A percentile compares a stretch with the other conserved stretches of the same genome.
Conservation (phyloP, 2,113 vertebrate species). For the Planiliza haematocheilus region DNA sequence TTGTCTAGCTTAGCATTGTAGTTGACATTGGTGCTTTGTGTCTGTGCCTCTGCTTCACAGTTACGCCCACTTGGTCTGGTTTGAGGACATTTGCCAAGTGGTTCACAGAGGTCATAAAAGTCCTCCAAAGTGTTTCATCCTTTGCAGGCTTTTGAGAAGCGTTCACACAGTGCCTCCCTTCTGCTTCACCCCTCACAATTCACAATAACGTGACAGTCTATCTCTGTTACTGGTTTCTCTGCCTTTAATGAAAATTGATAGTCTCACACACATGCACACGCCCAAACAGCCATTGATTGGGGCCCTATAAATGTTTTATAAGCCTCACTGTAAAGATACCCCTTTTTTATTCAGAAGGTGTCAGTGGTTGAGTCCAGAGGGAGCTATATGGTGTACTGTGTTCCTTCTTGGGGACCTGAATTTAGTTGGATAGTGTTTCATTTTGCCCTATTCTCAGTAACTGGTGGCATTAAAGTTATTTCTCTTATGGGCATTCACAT, state of each 20-base stretch:
- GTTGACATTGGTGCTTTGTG: constrained; percentile 27
- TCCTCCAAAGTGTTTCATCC: constrained; percentile 64
- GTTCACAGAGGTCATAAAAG: constrained; percentile 65
- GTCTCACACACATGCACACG: constrained; percentile 50
- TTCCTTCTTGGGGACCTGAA: constrained; percentile 3
- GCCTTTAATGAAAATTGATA: constrained; percentile 73
- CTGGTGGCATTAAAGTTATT: neutral
- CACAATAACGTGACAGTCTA: constrained; percentile 73
- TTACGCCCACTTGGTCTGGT: constrained; percentile 56
- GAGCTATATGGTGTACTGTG: constrained; percentile 2
- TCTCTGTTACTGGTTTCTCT: constrained; percentile 63
- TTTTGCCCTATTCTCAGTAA: constrained; percentile 28
- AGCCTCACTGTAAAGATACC: constrained; percentile 51
- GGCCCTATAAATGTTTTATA: constrained; percentile 74
- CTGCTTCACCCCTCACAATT: constrained; percentile 47
- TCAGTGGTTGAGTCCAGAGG: constrained; percentile 37
- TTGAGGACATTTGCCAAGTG: constrained; percentile 67
- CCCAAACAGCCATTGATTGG: constrained; percentile 61
- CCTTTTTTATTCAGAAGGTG: constrained; percentile 51
- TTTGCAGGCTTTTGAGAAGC: constrained; percentile 62
- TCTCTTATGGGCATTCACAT: no score
- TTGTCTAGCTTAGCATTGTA: constrained; percentile 17
- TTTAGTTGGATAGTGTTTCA: constrained; percentile 9
- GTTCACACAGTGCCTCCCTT: constrained; percentile 56
- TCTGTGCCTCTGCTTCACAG: constrained; percentile 12